Evolutionary conservation across 2,888 invertebrate genomes (phyloP).

Genomic region (Periphyllus acericola): DNA sequence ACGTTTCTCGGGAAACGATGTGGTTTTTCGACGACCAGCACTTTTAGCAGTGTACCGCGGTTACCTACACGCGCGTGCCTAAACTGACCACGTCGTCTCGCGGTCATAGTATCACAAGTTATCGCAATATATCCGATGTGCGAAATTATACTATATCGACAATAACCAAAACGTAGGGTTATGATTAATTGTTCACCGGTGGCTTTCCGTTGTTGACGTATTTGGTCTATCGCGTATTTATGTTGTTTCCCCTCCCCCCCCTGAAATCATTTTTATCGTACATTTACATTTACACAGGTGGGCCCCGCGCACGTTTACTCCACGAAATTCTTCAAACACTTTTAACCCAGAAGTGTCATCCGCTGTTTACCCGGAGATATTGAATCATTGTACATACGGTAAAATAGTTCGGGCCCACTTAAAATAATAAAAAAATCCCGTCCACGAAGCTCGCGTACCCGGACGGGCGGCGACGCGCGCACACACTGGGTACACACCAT

Average conservation of each 20-base stretch:
- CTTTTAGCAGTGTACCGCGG: too few species aligned
- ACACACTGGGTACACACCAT: background rate
- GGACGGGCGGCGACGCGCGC: background rate
- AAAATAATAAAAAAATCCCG: background rate
- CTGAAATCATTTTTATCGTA: background rate
- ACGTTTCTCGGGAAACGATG: too few species aligned
- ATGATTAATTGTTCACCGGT: too few species aligned
- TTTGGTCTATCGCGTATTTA: background rate
- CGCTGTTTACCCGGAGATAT: background rate
- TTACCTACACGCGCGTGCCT: too few species aligned
- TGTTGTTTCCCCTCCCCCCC: background rate
- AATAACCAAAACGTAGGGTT: too few species aligned
- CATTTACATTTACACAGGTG: background rate
- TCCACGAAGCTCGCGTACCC: background rate
- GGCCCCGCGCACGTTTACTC: background rate
- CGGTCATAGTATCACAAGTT: background rate
- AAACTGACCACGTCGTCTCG: too few species aligned
- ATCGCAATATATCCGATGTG: background rate
- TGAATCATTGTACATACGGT: background rate
- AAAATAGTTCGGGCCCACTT: background rate
- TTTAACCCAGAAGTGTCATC: slow-evolving; percentile 12
- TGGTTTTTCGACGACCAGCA: too few species aligned
- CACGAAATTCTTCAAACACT: background rate
- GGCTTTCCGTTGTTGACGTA: background rate
- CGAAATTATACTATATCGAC: background rate